A percentile compares a stretch with the other conserved stretches of the same genome.
phyloP scores from a whole-genome alignment of 2,113 vertebrate genomes.

The Callopanchax toddi region DNA sequence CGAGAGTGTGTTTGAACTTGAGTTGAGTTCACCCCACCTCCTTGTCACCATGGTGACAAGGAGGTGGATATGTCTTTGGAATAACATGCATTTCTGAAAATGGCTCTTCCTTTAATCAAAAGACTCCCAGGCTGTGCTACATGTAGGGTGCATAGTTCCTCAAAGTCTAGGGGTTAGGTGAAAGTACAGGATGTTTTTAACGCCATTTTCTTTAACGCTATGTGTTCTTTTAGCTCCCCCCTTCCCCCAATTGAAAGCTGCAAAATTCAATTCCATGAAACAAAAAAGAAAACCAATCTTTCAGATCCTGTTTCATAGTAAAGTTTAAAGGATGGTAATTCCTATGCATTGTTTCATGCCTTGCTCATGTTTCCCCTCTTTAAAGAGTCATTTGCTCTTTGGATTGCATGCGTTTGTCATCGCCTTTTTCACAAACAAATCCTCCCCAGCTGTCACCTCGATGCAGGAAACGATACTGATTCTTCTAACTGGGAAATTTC shows the following conservation, averaged over 20 bases:
- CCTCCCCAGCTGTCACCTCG: neutral
- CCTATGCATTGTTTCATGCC: neutral
- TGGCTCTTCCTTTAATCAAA: neutral
- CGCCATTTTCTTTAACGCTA: too few relatives aligned
- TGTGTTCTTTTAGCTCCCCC: too few relatives aligned
- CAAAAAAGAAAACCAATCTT: neutral
- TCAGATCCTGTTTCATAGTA: neutral
- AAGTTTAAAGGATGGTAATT: neutral
- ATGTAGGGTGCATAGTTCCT: neutral
- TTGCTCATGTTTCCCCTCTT: neutral
- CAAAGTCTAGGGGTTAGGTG: neutral
- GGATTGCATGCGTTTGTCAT: too few relatives aligned
- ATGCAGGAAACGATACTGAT: neutral
- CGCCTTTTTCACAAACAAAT: neutral
- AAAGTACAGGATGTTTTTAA: neutral
- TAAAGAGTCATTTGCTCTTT: neutral
- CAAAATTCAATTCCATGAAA: too few relatives aligned
- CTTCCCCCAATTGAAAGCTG: too few relatives aligned
- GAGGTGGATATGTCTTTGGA: conserved; percentile 20
- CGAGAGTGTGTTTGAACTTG: conserved; percentile 14
- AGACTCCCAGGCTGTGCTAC: neutral
- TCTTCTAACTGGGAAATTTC: neutral
- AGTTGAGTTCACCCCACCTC: conserved; percentile 13
- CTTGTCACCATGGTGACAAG: conserved; percentile 49
- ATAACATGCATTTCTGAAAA: conserved; percentile 15